Evolutionary conservation across 1,140 invertebrate genomes (phyloP).

Genomic region (Coptotermes formosanus): DNA sequence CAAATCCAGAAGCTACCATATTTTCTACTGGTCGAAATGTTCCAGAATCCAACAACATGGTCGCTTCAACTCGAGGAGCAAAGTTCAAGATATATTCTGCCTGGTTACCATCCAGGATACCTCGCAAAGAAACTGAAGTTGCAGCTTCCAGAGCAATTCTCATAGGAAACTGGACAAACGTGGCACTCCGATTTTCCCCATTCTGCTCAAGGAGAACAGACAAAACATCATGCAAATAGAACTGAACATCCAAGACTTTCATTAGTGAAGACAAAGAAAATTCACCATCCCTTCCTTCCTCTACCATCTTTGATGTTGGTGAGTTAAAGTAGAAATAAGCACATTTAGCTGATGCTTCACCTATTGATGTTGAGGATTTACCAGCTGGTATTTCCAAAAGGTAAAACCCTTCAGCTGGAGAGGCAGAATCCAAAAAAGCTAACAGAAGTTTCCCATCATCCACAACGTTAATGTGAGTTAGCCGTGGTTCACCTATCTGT

Average conservation of each 20-base stretch:
- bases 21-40: slow-evolving; percentile 62
- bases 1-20: slow-evolving; percentile 68
- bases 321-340: slow-evolving; percentile 40
- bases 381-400: slow-evolving; percentile 46
- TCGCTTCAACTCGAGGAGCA: slow-evolving; percentile 25
- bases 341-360: slow-evolving; percentile 27
- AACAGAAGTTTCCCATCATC: slow-evolving; percentile 25
- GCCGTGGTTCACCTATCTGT: neutral
- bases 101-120: neutral
- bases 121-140: neutral
- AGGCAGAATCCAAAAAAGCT: slow-evolving; percentile 22
- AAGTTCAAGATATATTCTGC: neutral
- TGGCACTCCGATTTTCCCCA: slow-evolving; percentile 52
- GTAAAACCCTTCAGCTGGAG: slow-evolving; percentile 44
- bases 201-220: slow-evolving; percentile 69
- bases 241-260: slow-evolving; percentile 66
- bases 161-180: slow-evolving; percentile 64
- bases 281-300: neutral
- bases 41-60: slow-evolving; percentile 39
- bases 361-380: neutral
- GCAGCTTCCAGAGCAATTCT: neutral
- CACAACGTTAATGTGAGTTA: slow-evolving; percentile 11
- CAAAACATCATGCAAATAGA: slow-evolving; percentile 76
- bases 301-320: neutral
- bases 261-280: slow-evolving; percentile 37